Conservation (phyloP, 2,888 invertebrate genomes). For the Myopa testacea region DNA sequence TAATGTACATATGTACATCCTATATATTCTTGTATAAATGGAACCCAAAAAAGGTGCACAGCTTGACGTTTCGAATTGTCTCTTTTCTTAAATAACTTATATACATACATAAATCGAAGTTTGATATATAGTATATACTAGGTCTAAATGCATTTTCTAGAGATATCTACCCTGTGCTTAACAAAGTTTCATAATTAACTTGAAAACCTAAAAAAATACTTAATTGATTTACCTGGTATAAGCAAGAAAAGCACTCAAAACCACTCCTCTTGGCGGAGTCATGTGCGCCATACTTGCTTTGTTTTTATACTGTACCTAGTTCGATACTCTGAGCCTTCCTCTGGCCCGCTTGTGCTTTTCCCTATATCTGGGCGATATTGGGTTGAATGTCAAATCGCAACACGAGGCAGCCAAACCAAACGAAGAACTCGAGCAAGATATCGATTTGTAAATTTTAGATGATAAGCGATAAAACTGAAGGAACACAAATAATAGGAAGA, state of each 20-base stretch:
- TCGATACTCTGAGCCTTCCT: neutral
- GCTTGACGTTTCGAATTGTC: no score
- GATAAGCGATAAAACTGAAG: conserved; percentile 53
- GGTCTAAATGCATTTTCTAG: no score
- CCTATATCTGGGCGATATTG: neutral
- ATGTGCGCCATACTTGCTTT: conserved; percentile 12
- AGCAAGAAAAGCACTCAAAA: conserved; percentile 35
- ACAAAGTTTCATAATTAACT: neutral
- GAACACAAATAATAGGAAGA: conserved; percentile 18
- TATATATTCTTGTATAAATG: no score
- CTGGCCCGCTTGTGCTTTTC: neutral
- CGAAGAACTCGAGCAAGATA: conserved; percentile 58
- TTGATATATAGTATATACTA: no score
- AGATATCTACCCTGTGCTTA: neutral
- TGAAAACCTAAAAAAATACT: conserved; percentile 41
- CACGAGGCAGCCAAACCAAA: conserved; percentile 28
- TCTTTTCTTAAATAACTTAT: no score
- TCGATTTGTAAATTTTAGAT: conserved; percentile 61
- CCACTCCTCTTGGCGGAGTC: conserved; percentile 2
- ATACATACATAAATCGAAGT: no score
- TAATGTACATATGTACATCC: no score
- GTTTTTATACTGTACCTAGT: neutral
- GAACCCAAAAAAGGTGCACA: no score
- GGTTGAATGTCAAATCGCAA: conserved; percentile 36
- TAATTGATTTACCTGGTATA: conserved; percentile 63